Evolutionary conservation across 2,113 vertebrate genomes (phyloP), one percentile per base, ranked within the genome.

Genomic region (Sander lucioperca): DNA sequence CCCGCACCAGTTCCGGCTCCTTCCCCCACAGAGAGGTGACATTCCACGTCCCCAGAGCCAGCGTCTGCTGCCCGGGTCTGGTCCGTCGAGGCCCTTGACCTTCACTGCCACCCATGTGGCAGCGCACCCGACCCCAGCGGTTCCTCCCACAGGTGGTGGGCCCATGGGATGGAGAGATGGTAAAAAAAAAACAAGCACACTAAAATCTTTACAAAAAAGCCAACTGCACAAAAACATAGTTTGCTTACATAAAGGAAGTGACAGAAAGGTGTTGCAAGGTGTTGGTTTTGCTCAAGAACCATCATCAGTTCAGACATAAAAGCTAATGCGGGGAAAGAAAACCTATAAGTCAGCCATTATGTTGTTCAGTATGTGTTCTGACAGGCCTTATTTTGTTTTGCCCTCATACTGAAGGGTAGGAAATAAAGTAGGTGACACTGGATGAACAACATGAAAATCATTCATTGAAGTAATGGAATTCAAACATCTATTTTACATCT

Each of bases 321-420:
- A 36, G 27, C 70, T 27, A 39, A 39, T 51, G n/a, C 33, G 33
- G 56, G 23, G 27, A 2, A 27, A 53, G 15, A 47, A 61, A 81
- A 73, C 6, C 53, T 27, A 48, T 48, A 51, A 61, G n/a, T 64
- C 36, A 25, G 36, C 51, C 54, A 18, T 69, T 54, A 48, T 48
- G 23, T 13, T 53, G 45, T 48, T 70, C 53, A 43, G 58, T 48
- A 1, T n/a, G 16, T 56, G 51, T 53, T 57, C 51, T 30, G 59
- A 54, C 86, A 67, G 39, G 50, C 6, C 25, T 64, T 64, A 57
- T 67, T 56, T 0, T 61, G 71, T 47, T 76, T 61, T 61, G 43
- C n/a, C 59, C 36, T 36, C 23, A 62, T 43, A 13, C 16, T 59
- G 30, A 43, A 69, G 14, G 54, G 6, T 54, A 62, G 39, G 8